Evolutionary conservation across 2,113 vertebrate genomes (phyloP).

Genomic region (Bungarus multicinctus): DNA sequence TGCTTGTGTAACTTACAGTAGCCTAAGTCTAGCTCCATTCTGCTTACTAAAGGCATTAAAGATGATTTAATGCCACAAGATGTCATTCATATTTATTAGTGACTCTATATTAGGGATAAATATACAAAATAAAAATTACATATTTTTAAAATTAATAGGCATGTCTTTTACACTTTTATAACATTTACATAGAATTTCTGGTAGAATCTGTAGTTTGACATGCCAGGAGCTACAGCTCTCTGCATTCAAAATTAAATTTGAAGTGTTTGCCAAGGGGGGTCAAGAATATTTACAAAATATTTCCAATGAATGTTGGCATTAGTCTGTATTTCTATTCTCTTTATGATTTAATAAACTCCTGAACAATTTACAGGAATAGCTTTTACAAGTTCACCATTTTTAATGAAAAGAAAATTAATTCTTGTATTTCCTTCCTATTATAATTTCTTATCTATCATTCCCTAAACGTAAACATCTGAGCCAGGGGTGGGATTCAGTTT

Average conservation of each 20-base stretch:
- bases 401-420: constrained; percentile 24
- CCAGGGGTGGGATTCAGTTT: background rate
- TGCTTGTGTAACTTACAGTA: constrained; percentile 26
- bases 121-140: background rate
- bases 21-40: background rate
- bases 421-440: background rate
- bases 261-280: constrained; percentile 39
- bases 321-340: constrained; percentile 41
- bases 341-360: constrained; percentile 40
- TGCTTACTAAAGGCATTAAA: background rate
- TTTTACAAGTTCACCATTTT: constrained; percentile 14
- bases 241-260: constrained; percentile 58
- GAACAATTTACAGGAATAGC: constrained; percentile 13
- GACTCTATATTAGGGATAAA: background rate
- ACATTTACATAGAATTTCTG: constrained; percentile 11
- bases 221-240: constrained; percentile 42
- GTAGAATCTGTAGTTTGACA: constrained; percentile 35
- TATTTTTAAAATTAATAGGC: constrained; percentile 19
- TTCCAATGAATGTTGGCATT: constrained; percentile 53
- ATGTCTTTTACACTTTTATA: constrained; percentile 31
- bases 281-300: constrained; percentile 34
- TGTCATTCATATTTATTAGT: background rate
- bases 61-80: background rate
- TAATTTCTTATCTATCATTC: background rate
- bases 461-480: background rate